phyloP scores from a whole-genome alignment of 2,888 invertebrate species.

The Napeogenes sylphis region DNA sequence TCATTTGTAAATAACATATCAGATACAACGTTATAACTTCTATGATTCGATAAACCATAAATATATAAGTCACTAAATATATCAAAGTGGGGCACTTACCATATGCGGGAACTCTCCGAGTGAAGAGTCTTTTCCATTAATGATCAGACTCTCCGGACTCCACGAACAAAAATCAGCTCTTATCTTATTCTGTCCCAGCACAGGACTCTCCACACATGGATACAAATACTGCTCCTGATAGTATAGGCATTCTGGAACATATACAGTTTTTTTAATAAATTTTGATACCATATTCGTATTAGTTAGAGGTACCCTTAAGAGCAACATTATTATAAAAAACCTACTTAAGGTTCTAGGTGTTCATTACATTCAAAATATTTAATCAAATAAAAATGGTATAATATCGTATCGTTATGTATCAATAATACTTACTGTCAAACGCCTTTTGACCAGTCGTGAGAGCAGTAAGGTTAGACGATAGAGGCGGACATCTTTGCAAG shows the following conservation, averaged over 20 bases:
- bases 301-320: not conserved
- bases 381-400: no score
- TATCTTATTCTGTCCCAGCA: constrained; percentile 20
- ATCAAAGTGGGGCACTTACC: constrained; percentile 24
- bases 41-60: not conserved
- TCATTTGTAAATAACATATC: no score
- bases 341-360: no score
- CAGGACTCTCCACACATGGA: constrained; percentile 34
- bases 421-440: constrained; percentile 17
- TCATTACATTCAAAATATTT: no score
- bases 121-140: constrained; percentile 32
- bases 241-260: constrained; percentile 38
- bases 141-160: constrained; percentile 34
- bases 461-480: constrained; percentile 3
- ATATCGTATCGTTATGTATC: not conserved
- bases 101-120: constrained; percentile 38
- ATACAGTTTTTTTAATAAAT: not conserved
- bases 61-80: not conserved
- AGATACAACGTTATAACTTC: not conserved
- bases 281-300: not conserved
- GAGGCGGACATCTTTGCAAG: not conserved
- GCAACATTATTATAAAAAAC: no score
- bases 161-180: constrained; percentile 32
- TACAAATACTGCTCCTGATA: constrained; percentile 37
- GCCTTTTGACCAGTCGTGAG: constrained; percentile 12